Base-by-base conservation (phyloP, 2,888 invertebrate genomes). In the Lasioglossum figueresi region DNA sequence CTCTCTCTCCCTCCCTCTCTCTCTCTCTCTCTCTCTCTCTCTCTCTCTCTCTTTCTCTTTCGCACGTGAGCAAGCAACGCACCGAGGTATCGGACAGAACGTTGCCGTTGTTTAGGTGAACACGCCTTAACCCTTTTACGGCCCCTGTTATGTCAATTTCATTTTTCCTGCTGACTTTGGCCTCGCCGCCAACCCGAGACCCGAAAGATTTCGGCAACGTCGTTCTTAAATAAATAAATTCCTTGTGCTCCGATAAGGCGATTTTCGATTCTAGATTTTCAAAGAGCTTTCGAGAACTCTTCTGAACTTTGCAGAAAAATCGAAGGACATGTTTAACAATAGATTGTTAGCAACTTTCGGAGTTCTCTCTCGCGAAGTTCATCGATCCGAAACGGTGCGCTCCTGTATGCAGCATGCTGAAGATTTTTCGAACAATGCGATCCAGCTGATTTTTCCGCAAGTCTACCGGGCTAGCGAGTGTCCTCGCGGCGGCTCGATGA, bases 61-160 rank as follows among this genome's bases (percentile, higher is more conserved):
- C 48, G 71, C 68, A 37, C 59, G 31, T 27, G n/a, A 59, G 59
- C 79, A n/a, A 75, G 45, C 23, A 34, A 81, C 68, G 31, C 63
- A 37, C 56, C 45, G 52, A 45, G 76, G 45, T 63, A 77, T 56
- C 73, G 74, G 79, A 75, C 23, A 52, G 52, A 52, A 76, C 52
- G 78, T 77, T 84, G 70, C 72, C 76, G 79, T 86, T 86, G 86
- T 85, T 86, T 85, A 77, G 79, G 79, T 66, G 66, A 66, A 66
- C 66, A 34, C 66, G 16, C 66, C 66, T 66, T 66, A 66, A 66
- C 59, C 16, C 16, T 63, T 63, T 63, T 63, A 63, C 31, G 31
- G 59, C 59, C 14, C 59, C 59, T 31, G 16, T 63, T 63, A 63
- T 63, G 31, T 31, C 27, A 63, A 31, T 27, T 27, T 63, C n/a